phyloP scores from a whole-genome alignment of 2,797 vertebrate species.

The Lagocephalus sceleratus region DNA sequence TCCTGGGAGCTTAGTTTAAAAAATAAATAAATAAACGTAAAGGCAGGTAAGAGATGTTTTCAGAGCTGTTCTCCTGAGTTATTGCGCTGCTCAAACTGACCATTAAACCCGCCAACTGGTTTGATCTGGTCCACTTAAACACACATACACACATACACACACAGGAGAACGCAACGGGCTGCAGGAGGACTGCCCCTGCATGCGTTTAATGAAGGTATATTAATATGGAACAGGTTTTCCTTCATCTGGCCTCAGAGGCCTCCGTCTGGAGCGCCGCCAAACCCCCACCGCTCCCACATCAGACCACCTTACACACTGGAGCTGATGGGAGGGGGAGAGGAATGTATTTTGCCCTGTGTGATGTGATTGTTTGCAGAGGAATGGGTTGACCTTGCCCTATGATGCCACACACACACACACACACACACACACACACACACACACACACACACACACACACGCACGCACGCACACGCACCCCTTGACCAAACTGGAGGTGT shows the following conservation, averaged over 20 bases:
- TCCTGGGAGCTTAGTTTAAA: too few species aligned
- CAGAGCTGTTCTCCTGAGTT: background rate
- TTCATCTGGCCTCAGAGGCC: slow-evolving; percentile 61
- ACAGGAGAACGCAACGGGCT: slow-evolving; percentile 5
- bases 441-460: slow-evolving; percentile 58
- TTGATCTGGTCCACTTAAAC: slow-evolving; percentile 5
- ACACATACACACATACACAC: background rate
- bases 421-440: slow-evolving; percentile 43
- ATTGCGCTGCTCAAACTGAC: too few species aligned
- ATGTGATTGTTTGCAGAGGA: slow-evolving; percentile 80
- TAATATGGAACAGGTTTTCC: slow-evolving; percentile 65
- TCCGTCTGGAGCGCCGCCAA: slow-evolving; percentile 56
- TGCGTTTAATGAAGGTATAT: slow-evolving; percentile 60
- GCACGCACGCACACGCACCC: slow-evolving; percentile 42
- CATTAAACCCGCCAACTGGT: slow-evolving; percentile 4
- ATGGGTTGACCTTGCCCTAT: slow-evolving; percentile 75
- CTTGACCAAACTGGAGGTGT: slow-evolving; percentile 64
- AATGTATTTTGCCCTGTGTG: slow-evolving; percentile 78
- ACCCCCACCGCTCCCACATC: slow-evolving; percentile 63
- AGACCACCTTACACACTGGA: slow-evolving; percentile 67
- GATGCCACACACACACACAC: slow-evolving; percentile 64
- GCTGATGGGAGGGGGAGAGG: slow-evolving; percentile 50
- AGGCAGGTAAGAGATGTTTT: background rate
- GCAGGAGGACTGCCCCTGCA: slow-evolving; percentile 30
- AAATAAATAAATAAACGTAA: too few species aligned